A percentile compares a stretch with the other conserved stretches of the same genome.
phyloP scores from a whole-genome alignment of 2,797 vertebrate species.

The Tenualosa thibaudeaui region DNA sequence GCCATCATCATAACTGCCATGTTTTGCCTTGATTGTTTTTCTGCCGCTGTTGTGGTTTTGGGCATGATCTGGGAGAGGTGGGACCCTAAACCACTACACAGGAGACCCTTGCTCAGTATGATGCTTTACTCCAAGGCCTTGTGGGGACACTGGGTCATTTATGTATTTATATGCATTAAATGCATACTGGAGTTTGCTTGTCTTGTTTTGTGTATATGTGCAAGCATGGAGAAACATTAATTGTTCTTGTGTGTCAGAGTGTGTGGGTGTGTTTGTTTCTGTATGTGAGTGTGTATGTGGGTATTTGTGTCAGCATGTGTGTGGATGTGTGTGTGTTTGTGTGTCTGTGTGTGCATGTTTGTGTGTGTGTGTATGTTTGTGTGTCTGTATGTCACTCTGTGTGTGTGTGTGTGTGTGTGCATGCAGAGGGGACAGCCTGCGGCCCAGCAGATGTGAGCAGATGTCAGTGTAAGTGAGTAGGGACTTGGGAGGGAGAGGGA shows the following conservation, averaged over 20 bases:
- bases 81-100: background rate
- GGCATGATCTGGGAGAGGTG: background rate
- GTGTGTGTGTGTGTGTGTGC: conserved; percentile 40
- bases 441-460: conserved; percentile 81
- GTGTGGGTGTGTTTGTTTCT: background rate
- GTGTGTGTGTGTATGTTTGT: background rate
- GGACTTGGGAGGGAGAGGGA: conserved; percentile 75
- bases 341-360: background rate
- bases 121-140: background rate
- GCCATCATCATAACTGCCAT: conserved; percentile 4
- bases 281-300: background rate
- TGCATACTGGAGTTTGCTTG: background rate
- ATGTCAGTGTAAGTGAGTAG: conserved; percentile 82
- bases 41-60: background rate
- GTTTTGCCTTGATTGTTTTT: conserved; percentile 22
- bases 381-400: conserved; percentile 23
- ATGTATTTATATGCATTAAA: conserved; percentile 11
- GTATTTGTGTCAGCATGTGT: conserved; percentile 3
- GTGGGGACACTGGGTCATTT: background rate
- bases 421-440: conserved; percentile 60
- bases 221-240: background rate
- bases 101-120: background rate
- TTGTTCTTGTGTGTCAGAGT: background rate
- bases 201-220: background rate
- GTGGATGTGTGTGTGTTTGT: background rate